Evolutionary conservation across 2,113 vertebrate species (phyloP).

Genomic region (Grallaria varia): DNA sequence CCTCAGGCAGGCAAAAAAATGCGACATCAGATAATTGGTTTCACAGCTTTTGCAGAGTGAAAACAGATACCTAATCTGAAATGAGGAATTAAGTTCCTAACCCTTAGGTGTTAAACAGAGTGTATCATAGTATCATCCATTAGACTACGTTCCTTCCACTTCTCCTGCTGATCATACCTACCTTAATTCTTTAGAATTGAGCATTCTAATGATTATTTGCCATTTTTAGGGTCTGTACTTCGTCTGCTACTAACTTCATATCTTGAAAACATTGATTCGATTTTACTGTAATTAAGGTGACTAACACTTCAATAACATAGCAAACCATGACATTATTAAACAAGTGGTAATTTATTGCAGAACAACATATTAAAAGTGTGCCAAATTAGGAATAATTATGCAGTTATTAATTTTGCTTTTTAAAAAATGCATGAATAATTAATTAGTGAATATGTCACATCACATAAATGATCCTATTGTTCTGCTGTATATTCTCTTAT

Average conservation of each 20-base stretch:
- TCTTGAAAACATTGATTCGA: not conserved
- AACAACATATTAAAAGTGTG: not conserved
- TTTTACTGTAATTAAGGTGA: not conserved
- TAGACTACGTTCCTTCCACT: not conserved
- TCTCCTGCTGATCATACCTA: not conserved
- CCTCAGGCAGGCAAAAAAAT: not conserved
- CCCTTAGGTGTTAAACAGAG: not conserved
- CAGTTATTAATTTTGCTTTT: not conserved
- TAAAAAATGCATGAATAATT: not conserved
- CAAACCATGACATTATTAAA: not conserved
- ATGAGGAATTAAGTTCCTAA: not conserved
- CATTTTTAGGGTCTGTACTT: not conserved
- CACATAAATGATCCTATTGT: not conserved
- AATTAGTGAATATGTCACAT: not conserved
- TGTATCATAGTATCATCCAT: not conserved
- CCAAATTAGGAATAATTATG: not conserved
- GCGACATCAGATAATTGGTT: not conserved
- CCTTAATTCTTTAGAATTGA: not conserved
- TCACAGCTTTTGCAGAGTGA: not conserved
- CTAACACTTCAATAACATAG: not conserved
- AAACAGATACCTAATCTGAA: not conserved
- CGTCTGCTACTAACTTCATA: not conserved
- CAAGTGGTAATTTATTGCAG: not conserved
- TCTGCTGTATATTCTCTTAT: not conserved
- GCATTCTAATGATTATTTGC: not conserved